A percentile compares a stretch with the other conserved stretches of the same genome.
Evolutionary conservation across 2,888 invertebrate genomes (phyloP).

Genomic region (Pyralis farinalis): DNA sequence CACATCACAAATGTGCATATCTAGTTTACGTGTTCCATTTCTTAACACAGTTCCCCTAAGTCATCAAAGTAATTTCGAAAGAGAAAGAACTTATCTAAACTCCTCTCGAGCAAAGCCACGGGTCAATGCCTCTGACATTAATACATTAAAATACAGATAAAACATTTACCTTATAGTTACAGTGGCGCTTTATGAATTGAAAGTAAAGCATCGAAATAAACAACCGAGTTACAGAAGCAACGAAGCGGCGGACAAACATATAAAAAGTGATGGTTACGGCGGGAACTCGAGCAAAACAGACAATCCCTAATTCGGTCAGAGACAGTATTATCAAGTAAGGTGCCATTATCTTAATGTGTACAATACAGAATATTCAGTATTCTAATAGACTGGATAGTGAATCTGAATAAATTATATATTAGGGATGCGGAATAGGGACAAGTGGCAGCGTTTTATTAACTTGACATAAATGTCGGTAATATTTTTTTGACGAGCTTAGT

Average conservation of each 20-base stretch:
- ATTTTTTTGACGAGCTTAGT: no score
- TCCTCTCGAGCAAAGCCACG: no score
- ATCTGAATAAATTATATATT: slow-evolving; percentile 14
- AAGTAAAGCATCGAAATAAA: background rate
- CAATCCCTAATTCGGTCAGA: background rate
- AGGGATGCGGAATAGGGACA: background rate
- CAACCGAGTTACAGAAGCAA: no score
- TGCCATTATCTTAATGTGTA: slow-evolving; percentile 12
- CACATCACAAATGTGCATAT: no score
- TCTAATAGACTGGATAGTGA: slow-evolving; percentile 14
- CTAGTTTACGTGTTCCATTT: no score
- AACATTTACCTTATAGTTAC: no score
- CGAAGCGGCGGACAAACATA: background rate
- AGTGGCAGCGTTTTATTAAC: slow-evolving; percentile 4
- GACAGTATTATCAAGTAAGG: slow-evolving; percentile 4
- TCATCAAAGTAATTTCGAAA: no score
- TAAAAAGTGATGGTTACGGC: slow-evolving; percentile 2
- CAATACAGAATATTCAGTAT: slow-evolving; percentile 12
- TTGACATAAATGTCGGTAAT: no score
- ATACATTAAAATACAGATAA: no score
- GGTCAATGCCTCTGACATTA: no score
- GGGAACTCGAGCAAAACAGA: background rate
- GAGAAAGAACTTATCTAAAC: no score
- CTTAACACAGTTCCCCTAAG: no score
- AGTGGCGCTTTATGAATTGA: background rate